Conservation (phyloP, 2,888 invertebrate genomes). For the Mythimna albipuncta region DNA sequence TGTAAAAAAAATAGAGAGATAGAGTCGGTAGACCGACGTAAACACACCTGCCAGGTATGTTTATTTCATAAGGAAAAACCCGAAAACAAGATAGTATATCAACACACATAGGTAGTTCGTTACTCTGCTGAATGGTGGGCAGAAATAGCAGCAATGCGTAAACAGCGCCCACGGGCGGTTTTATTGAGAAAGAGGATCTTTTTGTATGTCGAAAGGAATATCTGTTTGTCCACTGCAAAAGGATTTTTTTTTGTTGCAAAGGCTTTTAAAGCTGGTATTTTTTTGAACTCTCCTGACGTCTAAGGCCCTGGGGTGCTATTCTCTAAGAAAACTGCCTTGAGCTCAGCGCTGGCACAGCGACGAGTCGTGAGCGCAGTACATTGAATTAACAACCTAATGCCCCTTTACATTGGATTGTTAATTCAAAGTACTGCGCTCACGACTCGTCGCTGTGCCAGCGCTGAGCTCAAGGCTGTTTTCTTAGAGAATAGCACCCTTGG, state of each 20-base stretch:
- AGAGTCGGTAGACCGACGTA: neutral
- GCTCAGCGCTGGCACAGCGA: too few relatives aligned
- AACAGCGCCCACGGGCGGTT: constrained; percentile 56
- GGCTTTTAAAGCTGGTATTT: neutral
- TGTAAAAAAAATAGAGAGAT: neutral
- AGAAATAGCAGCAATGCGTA: constrained; percentile 55
- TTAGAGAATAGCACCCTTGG: too few relatives aligned
- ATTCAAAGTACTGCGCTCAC: too few relatives aligned
- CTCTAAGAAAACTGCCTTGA: too few relatives aligned
- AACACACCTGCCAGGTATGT: constrained; percentile 20
- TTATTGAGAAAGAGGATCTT: constrained; percentile 51
- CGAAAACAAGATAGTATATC: constrained; percentile 6
- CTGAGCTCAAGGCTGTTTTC: too few relatives aligned
- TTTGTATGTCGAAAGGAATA: neutral
- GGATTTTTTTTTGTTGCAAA: neutral
- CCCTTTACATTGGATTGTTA: too few relatives aligned
- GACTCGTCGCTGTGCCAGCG: too few relatives aligned
- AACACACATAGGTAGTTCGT: constrained; percentile 4
- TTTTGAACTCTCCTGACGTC: too few relatives aligned
- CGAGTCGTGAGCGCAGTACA: too few relatives aligned
- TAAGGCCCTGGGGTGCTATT: too few relatives aligned
- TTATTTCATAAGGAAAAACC: constrained; percentile 30
- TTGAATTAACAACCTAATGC: too few relatives aligned
- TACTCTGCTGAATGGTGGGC: constrained; percentile 27
- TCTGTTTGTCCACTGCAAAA: constrained; percentile 23